These are phyloP conservation scores for Contarinia nasturtii DNA, from an alignment of 1,140 invertebrate genomes.

Conservation along the genomic window DNA sequence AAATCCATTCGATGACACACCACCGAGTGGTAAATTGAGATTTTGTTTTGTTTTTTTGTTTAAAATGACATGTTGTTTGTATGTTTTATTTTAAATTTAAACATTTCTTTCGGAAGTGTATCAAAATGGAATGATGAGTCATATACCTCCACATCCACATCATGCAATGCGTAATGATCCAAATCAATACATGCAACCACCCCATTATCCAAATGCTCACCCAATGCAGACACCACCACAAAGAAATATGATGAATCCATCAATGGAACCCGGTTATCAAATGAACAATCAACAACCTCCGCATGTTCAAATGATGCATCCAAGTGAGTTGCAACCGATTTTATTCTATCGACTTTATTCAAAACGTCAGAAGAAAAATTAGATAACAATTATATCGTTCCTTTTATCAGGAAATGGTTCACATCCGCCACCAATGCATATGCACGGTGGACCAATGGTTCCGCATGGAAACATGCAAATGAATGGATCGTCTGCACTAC, in stretches of 20 bases:
- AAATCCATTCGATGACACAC: constrained; percentile 89
- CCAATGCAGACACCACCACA: too few species aligned
- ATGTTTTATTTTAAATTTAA: constrained; percentile 25
- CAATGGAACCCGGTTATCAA: too few species aligned
- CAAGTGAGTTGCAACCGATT: too few species aligned
- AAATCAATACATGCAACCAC: too few species aligned
- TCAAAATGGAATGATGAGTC: constrained; percentile 36
- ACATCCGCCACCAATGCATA: constrained; percentile 8
- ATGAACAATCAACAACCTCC: too few species aligned
- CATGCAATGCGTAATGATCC: constrained; percentile 36
- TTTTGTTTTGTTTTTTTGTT: constrained; percentile 13
- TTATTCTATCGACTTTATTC: too few species aligned
- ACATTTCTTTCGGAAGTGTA: constrained; percentile 11
- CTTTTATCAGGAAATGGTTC: constrained; percentile 11
- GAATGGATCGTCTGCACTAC: too few species aligned
- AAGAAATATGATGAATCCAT: too few species aligned
- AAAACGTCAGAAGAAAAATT: too few species aligned
- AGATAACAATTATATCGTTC: constrained; percentile 8
- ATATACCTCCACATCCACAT: constrained; percentile 37
- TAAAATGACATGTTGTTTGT: constrained; percentile 7
- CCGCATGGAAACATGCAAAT: too few species aligned
- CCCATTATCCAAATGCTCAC: too few species aligned
- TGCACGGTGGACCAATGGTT: constrained; percentile 30
- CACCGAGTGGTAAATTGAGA: constrained; percentile 28
- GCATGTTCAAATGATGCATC: too few species aligned